These are phyloP conservation scores for Andricus curvator DNA, from an alignment of 2,888 invertebrate genomes.

Conservation along the genomic window DNA sequence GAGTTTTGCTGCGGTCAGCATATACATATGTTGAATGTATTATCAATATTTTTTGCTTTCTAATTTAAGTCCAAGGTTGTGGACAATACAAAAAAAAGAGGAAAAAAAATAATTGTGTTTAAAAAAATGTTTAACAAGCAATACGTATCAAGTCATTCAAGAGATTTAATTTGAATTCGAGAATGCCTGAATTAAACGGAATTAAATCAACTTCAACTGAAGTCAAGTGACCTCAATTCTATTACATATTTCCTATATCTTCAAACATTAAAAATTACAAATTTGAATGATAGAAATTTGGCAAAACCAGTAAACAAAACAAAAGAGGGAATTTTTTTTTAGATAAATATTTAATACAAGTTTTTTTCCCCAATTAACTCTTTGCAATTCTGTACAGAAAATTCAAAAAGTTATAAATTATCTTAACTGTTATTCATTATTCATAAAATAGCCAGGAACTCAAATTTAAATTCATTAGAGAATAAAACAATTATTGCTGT, in stretches of 20 bases:
- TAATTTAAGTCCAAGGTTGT: conserved; percentile 29
- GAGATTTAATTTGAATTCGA: no score
- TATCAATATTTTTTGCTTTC: conserved; percentile 9
- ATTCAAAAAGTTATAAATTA: background rate
- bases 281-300: no score
- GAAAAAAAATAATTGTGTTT: background rate
- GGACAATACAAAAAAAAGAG: background rate
- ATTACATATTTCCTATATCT: no score
- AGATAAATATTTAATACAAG: background rate
- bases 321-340: background rate
- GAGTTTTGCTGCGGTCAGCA: background rate
- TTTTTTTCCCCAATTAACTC: background rate
- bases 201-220: no score
- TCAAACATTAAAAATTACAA: no score
- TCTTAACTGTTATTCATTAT: no score
- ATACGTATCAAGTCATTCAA: background rate
- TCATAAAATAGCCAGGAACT: background rate
- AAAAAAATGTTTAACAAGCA: conserved; percentile 1
- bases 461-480: no score
- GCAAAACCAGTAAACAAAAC: background rate
- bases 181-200: no score
- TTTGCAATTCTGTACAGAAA: background rate
- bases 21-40: background rate
- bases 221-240: no score
- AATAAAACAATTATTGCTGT: no score